These are phyloP conservation scores for Silurus lanzhouensis DNA, from an alignment of 2,797 vertebrate genomes.

Conservation along the genomic window DNA sequence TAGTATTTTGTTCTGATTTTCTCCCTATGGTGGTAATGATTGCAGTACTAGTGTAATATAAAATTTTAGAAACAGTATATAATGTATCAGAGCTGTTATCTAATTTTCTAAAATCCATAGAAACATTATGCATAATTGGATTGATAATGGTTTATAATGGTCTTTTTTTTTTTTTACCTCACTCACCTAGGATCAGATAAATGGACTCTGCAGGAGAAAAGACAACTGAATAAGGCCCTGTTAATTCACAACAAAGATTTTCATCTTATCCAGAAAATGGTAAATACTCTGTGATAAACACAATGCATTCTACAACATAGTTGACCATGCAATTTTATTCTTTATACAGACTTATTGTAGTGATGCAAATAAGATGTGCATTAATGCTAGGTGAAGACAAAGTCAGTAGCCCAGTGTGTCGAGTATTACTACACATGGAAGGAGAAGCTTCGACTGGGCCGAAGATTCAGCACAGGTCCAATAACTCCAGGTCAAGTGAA, in stretches of 20 bases:
- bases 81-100: neutral
- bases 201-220: conserved; percentile 86
- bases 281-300: conserved; percentile 56
- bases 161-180: conserved; percentile 2
- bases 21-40: neutral
- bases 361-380: neutral
- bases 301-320: neutral
- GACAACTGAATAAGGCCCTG: conserved; percentile 82
- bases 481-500: conserved; percentile 35
- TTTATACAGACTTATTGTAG: neutral
- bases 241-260: conserved; percentile 88
- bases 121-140: neutral
- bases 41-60: too few relatives aligned
- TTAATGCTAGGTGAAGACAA: conserved; percentile 79
- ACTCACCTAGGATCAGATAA: conserved; percentile 64
- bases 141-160: neutral
- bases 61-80: neutral
- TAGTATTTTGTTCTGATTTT: neutral
- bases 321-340: neutral
- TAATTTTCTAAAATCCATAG: neutral
- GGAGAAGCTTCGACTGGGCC: conserved; percentile 77
- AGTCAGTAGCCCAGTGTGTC: conserved; percentile 84
- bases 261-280: conserved; percentile 87
- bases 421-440: conserved; percentile 90
- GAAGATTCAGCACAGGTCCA: conserved; percentile 64